Conservation (phyloP, 2,797 vertebrate species). For the Setipinna tenuifilis region DNA sequence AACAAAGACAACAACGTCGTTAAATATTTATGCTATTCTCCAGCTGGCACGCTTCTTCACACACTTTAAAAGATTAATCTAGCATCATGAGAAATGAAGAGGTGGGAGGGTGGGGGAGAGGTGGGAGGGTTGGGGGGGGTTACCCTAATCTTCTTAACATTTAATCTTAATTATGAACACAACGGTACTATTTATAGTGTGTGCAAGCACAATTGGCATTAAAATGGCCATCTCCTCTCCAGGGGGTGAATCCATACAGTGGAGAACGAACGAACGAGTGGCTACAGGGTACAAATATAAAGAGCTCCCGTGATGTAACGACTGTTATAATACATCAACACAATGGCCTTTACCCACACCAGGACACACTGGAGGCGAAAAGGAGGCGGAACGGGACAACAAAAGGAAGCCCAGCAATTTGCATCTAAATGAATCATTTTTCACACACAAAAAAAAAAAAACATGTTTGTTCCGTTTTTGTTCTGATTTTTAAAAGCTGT, state of each 20-base stretch:
- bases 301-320: conserved; percentile 8
- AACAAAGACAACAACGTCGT: conserved; percentile 1
- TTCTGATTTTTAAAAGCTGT: not conserved
- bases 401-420: not conserved
- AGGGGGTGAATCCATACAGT: not conserved
- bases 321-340: not conserved
- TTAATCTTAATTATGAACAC: conserved; percentile 11
- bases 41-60: conserved; percentile 26
- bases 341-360: not conserved
- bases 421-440: not conserved
- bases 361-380: not conserved
- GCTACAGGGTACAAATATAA: not conserved
- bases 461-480: not conserved
- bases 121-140: too few species aligned
- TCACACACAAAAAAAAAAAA: too few species aligned
- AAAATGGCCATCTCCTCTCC: not conserved
- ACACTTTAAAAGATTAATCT: conserved; percentile 29
- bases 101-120: not conserved
- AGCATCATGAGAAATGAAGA: conserved; percentile 4
- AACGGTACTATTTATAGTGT: not conserved
- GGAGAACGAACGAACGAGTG: too few species aligned
- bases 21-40: conserved; percentile 37
- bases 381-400: not conserved
- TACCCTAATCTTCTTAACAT: conserved; percentile 14
- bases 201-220: not conserved